Percentiles rank a stretch among this genome's conserved stretches.
These are phyloP conservation scores for Brachionus calyciflorus DNA, from an alignment of 1,140 invertebrate genomes.

Conservation along the genomic window DNA sequence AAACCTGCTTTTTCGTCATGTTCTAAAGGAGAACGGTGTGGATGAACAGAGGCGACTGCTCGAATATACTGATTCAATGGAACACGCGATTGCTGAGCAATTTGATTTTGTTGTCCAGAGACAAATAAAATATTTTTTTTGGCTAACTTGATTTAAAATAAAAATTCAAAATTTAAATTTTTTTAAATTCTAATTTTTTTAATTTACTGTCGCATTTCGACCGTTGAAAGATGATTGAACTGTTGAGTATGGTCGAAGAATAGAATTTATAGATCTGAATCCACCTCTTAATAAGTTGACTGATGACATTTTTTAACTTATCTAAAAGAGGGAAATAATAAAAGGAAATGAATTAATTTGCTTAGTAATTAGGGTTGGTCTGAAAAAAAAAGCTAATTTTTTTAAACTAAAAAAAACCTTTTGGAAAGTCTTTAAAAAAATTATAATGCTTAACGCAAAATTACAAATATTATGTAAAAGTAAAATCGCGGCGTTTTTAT, in stretches of 20 bases:
- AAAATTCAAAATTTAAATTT: not conserved
- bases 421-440: too few relatives aligned
- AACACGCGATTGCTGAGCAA: not conserved
- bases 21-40: not conserved
- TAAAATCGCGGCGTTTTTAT: constrained; percentile 16
- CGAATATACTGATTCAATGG: not conserved
- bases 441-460: too few relatives aligned
- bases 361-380: too few relatives aligned
- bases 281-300: constrained; percentile 9
- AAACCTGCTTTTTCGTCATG: not conserved
- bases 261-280: not conserved
- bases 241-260: constrained; percentile 6
- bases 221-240: not conserved
- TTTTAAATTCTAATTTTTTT: not conserved
- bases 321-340: not conserved
- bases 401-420: too few relatives aligned
- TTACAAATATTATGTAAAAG: too few relatives aligned
- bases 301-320: not conserved
- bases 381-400: too few relatives aligned
- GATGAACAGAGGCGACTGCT: not conserved
- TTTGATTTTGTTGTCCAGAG: not conserved
- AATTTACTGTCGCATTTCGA: not conserved
- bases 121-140: not conserved
- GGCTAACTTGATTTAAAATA: not conserved
- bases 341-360: not conserved